Evolutionary conservation across 2,888 invertebrate species (phyloP).

Genomic region (Pachycephus smyrnensis): DNA sequence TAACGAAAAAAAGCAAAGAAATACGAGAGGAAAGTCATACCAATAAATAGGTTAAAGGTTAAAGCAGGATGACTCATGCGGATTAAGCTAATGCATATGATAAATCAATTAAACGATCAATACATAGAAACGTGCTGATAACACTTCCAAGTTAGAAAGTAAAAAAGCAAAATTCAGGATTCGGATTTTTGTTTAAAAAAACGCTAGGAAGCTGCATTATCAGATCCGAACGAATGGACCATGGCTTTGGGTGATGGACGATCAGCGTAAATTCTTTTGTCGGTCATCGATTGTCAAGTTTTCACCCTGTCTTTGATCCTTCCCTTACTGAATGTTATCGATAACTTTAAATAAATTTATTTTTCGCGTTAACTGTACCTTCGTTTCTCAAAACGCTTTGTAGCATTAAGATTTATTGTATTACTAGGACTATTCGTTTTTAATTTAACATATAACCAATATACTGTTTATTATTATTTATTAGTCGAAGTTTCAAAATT

Average conservation of each 20-base stretch:
- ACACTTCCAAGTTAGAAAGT: too few relatives aligned
- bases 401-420: neutral
- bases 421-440: neutral
- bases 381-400: neutral
- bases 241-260: neutral
- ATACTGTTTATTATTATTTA: neutral
- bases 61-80: neutral
- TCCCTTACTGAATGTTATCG: neutral
- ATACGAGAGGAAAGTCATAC: neutral
- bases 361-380: neutral
- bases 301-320: neutral
- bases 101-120: neutral
- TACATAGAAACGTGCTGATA: too few relatives aligned
- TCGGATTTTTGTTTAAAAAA: neutral
- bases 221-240: neutral
- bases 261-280: neutral
- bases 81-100: neutral
- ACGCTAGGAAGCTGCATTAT: neutral
- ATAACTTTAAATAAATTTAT: neutral
- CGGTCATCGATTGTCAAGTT: neutral
- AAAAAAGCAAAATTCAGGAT: too few relatives aligned
- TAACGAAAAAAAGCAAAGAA: neutral
- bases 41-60: neutral
- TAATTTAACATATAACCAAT: neutral
- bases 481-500: neutral